Percentiles rank a stretch among this genome's conserved stretches.
Evolutionary conservation across 2,888 invertebrate genomes (phyloP).

Genomic region (Aporophyla nigra): DNA sequence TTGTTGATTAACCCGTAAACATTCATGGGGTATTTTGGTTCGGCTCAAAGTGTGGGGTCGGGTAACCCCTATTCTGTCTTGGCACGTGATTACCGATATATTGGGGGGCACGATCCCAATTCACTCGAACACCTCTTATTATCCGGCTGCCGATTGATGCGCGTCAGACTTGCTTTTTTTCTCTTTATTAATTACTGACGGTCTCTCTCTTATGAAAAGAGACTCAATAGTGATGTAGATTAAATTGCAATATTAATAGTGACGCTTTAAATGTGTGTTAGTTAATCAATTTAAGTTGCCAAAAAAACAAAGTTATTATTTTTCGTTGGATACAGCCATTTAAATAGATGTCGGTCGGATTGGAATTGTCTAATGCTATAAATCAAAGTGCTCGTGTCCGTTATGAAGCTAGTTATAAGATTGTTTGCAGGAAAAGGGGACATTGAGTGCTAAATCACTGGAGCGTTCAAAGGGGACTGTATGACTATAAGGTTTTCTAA

Average conservation of each 20-base stretch:
- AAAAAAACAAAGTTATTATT: background rate
- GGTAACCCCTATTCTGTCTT: slow-evolving; percentile 78
- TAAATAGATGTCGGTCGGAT: background rate
- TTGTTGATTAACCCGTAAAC: slow-evolving; percentile 85
- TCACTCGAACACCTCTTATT: slow-evolving; percentile 81
- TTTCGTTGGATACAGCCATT: too few species aligned
- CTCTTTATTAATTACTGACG: slow-evolving; percentile 54
- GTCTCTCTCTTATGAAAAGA: slow-evolving; percentile 45
- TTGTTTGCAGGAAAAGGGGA: slow-evolving; percentile 73
- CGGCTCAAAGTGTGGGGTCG: slow-evolving; percentile 78
- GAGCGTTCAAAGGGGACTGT: slow-evolving; percentile 75
- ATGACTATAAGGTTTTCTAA: slow-evolving; percentile 71
- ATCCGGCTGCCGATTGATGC: slow-evolving; percentile 82
- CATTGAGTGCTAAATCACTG: slow-evolving; percentile 69
- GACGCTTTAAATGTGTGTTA: background rate
- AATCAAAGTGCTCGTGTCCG: slow-evolving; percentile 51
- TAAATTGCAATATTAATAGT: background rate
- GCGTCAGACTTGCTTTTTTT: slow-evolving; percentile 53
- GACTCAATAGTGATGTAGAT: slow-evolving; percentile 11
- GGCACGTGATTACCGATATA: slow-evolving; percentile 86
- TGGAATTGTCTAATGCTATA: background rate
- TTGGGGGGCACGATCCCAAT: slow-evolving; percentile 86
- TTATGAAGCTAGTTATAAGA: slow-evolving; percentile 60
- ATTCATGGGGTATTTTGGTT: slow-evolving; percentile 81
- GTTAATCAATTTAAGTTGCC: background rate